A percentile compares a stretch with the other conserved stretches of the same genome.
Evolutionary conservation across 2,888 invertebrate genomes (phyloP).

Genomic region (Tigriopus californicus): DNA sequence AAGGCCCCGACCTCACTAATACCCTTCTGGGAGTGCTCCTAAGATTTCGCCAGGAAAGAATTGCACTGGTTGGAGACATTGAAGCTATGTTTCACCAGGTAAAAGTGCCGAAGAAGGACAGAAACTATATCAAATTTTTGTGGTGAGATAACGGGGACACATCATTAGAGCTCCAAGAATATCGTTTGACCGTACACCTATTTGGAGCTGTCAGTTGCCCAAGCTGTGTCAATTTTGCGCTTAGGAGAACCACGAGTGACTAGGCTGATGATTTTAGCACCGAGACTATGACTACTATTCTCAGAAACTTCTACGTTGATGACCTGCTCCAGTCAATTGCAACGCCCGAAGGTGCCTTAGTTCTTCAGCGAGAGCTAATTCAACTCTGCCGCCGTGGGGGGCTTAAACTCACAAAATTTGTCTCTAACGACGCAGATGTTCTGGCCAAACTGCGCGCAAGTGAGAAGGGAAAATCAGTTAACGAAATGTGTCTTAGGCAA

Average conservation of each 20-base stretch:
- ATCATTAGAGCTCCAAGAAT: background rate
- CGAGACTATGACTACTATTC: background rate
- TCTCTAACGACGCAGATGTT: background rate
- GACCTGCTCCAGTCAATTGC: background rate
- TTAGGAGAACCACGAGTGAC: background rate
- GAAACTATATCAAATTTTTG: conserved; percentile 3
- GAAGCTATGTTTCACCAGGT: conserved; percentile 16
- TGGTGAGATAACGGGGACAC: conserved; percentile 1
- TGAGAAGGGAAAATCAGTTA: background rate
- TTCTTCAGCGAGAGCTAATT: background rate
- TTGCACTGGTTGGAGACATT: conserved; percentile 12
- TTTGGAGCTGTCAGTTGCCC: background rate
- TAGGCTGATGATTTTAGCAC: background rate
- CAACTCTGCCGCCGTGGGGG: conserved; percentile 1
- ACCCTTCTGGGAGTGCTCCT: conserved; percentile 5
- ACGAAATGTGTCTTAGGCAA: background rate
- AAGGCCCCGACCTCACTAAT: conserved; percentile 14
- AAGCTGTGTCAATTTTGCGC: background rate
- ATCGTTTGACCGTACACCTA: conserved; percentile 2
- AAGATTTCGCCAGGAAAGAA: background rate
- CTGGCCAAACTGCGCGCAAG: no score
- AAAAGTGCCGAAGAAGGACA: background rate
- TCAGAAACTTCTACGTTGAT: conserved; percentile 11
- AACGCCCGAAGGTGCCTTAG: background rate
- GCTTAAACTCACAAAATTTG: conserved; percentile 1